Evolutionary conservation across 53 echinoderm and acorn worm species (phyloP).

Genomic region (Luidia sarsii): DNA sequence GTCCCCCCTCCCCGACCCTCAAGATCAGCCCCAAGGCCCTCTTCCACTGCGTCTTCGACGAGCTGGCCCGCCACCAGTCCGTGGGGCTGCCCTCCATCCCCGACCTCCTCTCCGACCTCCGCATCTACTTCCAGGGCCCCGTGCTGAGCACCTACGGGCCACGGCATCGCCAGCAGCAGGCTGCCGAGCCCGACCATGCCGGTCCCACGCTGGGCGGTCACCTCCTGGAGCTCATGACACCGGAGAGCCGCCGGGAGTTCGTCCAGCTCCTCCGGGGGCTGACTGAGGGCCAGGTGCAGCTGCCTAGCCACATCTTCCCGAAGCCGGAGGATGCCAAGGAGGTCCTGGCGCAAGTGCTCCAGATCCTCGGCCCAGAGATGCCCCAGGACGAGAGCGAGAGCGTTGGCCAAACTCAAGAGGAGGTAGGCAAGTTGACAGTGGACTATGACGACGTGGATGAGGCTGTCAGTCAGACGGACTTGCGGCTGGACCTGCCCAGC

Average conservation of each 20-base stretch:
- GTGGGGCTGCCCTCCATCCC: conserved; percentile 58
- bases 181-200: conserved; percentile 64
- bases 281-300: conserved; percentile 53
- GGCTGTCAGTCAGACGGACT: not conserved
- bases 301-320: conserved; percentile 68
- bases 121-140: conserved; percentile 86
- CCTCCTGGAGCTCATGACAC: conserved; percentile 56
- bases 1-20: conserved; percentile 14
- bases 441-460: not conserved
- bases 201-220: conserved; percentile 70
- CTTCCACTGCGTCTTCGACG: conserved; percentile 81
- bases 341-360: conserved; percentile 56
- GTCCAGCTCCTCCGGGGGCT: conserved; percentile 67
- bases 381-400: not conserved
- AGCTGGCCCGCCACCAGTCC: conserved; percentile 74
- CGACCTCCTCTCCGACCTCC: conserved; percentile 65
- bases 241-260: conserved; percentile 70
- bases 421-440: not conserved
- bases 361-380: conserved; percentile 41
- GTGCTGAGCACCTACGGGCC: conserved; percentile 84
- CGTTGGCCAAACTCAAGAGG: not conserved
- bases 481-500: not conserved
- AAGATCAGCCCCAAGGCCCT: conserved; percentile 84
- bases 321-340: conserved; percentile 60
- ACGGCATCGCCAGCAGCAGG: conserved; percentile 58